Evolutionary conservation across 2,113 vertebrate species (phyloP).

Genomic region (Calyptomena viridis): DNA sequence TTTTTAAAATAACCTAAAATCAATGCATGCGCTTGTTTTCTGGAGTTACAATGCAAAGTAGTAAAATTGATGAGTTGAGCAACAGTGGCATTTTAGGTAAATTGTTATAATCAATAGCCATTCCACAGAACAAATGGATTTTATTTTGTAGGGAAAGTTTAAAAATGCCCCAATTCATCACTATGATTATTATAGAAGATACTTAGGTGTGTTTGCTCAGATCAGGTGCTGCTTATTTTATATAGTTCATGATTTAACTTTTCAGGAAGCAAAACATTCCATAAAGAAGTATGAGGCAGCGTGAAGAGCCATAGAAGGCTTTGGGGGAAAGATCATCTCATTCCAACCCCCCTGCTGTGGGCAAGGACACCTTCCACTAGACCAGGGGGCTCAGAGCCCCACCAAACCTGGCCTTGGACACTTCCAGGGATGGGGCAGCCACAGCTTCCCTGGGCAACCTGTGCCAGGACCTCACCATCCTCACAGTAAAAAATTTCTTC

Average conservation of each 20-base stretch:
- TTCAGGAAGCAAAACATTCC: not conserved
- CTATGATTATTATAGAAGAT: not conserved
- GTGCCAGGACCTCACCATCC: not conserved
- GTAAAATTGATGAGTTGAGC: slow-evolving; percentile 43
- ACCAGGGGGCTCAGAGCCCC: not conserved
- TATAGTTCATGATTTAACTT: not conserved
- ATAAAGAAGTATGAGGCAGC: not conserved
- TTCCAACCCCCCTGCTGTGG: not conserved
- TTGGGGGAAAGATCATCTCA: not conserved
- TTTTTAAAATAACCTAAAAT: not conserved
- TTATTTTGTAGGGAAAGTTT: not conserved
- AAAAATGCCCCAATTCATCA: slow-evolving; percentile 34
- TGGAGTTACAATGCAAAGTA: not conserved
- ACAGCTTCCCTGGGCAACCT: not conserved
- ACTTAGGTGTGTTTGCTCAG: not conserved
- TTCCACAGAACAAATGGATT: slow-evolving; percentile 1
- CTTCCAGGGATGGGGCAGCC: not conserved
- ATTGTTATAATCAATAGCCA: slow-evolving; percentile 38
- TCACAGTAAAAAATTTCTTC: not conserved
- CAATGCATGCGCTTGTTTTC: not conserved
- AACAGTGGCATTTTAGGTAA: not conserved
- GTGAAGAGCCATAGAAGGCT: not conserved
- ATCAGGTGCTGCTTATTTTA: not conserved
- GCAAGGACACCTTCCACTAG: not conserved
- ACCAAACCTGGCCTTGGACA: not conserved